Evolutionary conservation across 1,140 invertebrate species (phyloP).

Genomic region (Drosophila willistoni): DNA sequence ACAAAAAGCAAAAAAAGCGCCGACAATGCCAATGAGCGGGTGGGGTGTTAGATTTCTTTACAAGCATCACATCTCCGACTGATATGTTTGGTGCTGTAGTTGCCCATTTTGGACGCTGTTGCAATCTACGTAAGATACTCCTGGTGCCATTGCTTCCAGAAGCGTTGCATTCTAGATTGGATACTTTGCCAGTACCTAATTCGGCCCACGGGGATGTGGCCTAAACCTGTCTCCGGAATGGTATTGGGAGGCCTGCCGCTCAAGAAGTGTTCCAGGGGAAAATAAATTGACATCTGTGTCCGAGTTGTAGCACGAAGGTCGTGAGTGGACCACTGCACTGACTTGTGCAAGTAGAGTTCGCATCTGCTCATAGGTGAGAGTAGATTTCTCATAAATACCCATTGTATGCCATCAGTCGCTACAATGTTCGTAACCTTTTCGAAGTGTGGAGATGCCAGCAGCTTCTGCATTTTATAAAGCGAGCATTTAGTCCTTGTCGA

Average conservation of each 20-base stretch:
- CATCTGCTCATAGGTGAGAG: too few relatives aligned
- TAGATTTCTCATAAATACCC: neutral
- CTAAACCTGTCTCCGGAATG: neutral
- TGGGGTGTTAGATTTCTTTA: too few relatives aligned
- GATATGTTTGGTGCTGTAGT: too few relatives aligned
- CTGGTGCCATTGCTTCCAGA: slow-evolving; percentile 5
- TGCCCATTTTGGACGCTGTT: neutral
- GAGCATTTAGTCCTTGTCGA: neutral
- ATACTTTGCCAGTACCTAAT: neutral
- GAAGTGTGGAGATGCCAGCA: neutral
- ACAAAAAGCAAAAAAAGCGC: too few relatives aligned
- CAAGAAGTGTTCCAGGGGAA: too few relatives aligned
- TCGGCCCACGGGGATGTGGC: neutral
- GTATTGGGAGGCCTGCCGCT: too few relatives aligned
- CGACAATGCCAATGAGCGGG: too few relatives aligned
- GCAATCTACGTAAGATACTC: neutral
- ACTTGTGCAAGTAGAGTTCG: too few relatives aligned
- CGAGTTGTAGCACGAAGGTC: too few relatives aligned
- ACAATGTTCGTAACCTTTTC: neutral
- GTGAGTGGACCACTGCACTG: too few relatives aligned
- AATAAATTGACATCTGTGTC: too few relatives aligned
- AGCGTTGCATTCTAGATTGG: neutral
- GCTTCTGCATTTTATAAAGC: neutral
- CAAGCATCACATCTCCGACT: too few relatives aligned
- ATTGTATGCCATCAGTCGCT: neutral